Evolutionary conservation across 2,113 vertebrate species (phyloP), one percentile per base, ranked within the genome.

Genomic region (Polyodon spathula): DNA sequence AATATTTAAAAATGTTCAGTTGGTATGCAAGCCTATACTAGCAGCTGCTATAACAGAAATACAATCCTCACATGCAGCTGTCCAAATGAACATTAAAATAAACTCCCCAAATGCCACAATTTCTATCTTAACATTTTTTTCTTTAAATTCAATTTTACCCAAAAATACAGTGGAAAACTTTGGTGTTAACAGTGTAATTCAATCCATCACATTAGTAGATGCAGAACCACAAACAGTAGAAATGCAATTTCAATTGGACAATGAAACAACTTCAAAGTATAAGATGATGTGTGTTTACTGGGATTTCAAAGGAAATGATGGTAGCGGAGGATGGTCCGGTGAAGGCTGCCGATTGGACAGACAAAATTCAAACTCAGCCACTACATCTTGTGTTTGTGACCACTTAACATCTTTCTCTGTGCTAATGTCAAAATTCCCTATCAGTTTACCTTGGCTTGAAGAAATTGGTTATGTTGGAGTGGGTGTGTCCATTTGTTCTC

Each of bases 381-480:
- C 1, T 2, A 5, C 0, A 0, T 0, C 0, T 57, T 98, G 95
- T 59, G 48, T 0, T 16, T 98, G 94, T 63, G 15, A 5, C 1
- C 93, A 96, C 63, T 73, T 93, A 56, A 92, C 90, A 0, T 80
- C 93, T 0, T 98, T 95, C 70, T 86, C 92, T 6, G 77, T 91
- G 54, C 70, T 98, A 43, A 93, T 97, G 90, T 86, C 92, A 1
- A 79, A 41, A 69, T 0, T 6, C 0, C 40, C 67, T 8, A 0
- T n/a, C 1, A 0, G 37, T 0, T 40, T 84, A 9, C 37, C 15
- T 0, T 59, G 40, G 0, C 8, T 82, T 15, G 12, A 40, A 0
- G 70, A 84, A 17, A 68, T 97, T 50, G 92, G 90, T 62, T 81
- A 82, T 0, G 17, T 58, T 0, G 90, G 90, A 12, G 48, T 96